Conservation (phyloP, 2,113 vertebrate species). For the Nycticryphes semicollaris region DNA sequence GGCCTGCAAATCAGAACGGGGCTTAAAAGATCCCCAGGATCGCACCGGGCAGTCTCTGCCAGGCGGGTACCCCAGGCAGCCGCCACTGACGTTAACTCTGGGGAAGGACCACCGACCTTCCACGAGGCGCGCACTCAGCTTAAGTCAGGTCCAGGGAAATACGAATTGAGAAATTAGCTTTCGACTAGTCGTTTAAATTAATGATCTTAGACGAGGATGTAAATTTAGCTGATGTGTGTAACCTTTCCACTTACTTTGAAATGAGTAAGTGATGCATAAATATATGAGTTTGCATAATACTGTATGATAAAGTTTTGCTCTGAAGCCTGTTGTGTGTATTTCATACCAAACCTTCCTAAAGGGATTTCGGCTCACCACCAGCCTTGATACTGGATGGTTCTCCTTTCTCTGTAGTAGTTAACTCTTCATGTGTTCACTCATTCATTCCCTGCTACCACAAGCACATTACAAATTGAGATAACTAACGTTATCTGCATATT, state of each 20-base stretch:
- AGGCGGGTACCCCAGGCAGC: fast-evolving
- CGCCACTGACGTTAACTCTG: fast-evolving
- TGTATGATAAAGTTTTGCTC: background rate
- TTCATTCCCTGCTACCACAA: fast-evolving
- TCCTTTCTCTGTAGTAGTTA: background rate
- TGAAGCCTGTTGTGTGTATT: background rate
- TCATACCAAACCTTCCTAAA: background rate
- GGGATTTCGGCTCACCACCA: fast-evolving
- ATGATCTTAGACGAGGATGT: background rate
- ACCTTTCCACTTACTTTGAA: background rate
- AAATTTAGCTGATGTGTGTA: background rate
- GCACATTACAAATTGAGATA: background rate
- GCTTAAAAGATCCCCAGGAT: fast-evolving
- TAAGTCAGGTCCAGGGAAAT: background rate
- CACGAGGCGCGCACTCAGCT: fast-evolving
- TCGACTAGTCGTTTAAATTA: background rate
- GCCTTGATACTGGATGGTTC: background rate
- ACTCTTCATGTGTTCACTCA: fast-evolving
- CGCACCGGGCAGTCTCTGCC: fast-evolving
- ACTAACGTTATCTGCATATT: fast-evolving
- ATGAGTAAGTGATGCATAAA: background rate
- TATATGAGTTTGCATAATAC: background rate
- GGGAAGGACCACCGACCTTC: background rate
- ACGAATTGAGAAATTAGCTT: background rate
- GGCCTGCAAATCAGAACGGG: background rate